Evolutionary conservation across 2,113 vertebrate species (phyloP).

Genomic region (Pogona vitticeps): DNA sequence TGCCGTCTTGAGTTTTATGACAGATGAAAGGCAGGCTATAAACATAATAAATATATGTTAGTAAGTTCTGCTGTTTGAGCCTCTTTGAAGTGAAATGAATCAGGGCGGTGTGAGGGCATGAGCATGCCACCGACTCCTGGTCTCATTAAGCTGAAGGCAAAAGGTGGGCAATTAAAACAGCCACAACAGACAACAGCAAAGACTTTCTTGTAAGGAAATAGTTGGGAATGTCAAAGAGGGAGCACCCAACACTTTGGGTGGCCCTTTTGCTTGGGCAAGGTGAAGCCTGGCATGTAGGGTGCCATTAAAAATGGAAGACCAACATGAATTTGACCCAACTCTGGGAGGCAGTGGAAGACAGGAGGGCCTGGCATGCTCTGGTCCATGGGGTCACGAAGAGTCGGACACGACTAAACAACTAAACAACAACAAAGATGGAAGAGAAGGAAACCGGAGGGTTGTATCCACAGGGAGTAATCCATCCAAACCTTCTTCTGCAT

Average conservation of each 20-base stretch:
- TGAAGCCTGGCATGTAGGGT: not conserved
- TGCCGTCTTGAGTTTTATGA: not conserved
- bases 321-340: no score
- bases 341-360: no score
- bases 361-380: no score
- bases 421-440: not conserved
- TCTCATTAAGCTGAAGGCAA: no score
- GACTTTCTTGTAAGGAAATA: no score
- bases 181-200: not conserved
- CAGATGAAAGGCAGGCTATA: not conserved
- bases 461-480: not conserved
- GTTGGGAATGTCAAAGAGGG: not conserved
- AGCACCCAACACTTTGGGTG: not conserved
- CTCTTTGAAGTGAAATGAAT: not conserved
- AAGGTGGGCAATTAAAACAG: not conserved
- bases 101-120: not conserved
- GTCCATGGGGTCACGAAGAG: no score
- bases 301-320: not conserved
- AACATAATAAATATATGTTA: not conserved
- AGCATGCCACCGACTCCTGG: not conserved
- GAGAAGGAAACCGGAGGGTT: not conserved
- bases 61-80: no score
- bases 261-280: not conserved
- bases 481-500: not conserved
- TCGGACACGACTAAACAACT: no score